phyloP scores from a whole-genome alignment of 2,797 vertebrate species.

The Anas acuta region DNA sequence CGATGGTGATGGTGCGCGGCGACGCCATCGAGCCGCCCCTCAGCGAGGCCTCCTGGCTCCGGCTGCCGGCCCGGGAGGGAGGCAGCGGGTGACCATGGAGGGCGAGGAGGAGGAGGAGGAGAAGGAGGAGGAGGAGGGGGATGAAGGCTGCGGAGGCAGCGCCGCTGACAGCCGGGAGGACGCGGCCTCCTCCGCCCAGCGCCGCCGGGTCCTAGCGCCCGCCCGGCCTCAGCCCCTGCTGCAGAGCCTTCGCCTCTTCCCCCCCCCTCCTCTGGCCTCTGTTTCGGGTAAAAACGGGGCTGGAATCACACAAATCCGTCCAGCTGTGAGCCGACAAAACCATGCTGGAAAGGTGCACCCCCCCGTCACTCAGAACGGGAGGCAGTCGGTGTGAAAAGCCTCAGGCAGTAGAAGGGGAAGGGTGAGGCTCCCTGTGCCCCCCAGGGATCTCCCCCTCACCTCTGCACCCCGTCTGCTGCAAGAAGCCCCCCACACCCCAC shows the following conservation, averaged over 20 bases:
- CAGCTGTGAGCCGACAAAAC: not conserved
- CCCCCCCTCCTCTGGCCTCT: not conserved
- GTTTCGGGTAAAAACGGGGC: not conserved
- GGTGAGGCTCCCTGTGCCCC: not conserved
- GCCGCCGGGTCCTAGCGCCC: slow-evolving; percentile 79
- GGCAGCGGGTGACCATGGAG: slow-evolving; percentile 65
- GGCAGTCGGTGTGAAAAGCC: too few species aligned
- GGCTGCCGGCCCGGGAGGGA: slow-evolving; percentile 42
- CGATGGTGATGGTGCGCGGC: slow-evolving; percentile 92
- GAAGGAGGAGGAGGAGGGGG: too few species aligned
- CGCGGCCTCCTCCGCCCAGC: slow-evolving; percentile 65
- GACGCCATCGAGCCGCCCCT: slow-evolving; percentile 85
- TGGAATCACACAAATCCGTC: not conserved
- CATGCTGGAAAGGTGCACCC: not conserved
- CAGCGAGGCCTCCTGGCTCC: slow-evolving; percentile 51
- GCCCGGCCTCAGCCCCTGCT: not conserved
- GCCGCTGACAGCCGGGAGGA: slow-evolving; percentile 46
- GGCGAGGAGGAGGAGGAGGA: slow-evolving; percentile 29
- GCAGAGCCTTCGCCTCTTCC: not conserved
- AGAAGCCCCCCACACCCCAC: not conserved
- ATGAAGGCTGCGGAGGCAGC: slow-evolving; percentile 58
- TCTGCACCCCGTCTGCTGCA: not conserved
- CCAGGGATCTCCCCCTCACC: not conserved
- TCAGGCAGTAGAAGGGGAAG: not conserved
- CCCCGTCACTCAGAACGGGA: not conserved